phyloP scores from a whole-genome alignment of 2,797 vertebrate genomes.

The Menidia menidia region DNA sequence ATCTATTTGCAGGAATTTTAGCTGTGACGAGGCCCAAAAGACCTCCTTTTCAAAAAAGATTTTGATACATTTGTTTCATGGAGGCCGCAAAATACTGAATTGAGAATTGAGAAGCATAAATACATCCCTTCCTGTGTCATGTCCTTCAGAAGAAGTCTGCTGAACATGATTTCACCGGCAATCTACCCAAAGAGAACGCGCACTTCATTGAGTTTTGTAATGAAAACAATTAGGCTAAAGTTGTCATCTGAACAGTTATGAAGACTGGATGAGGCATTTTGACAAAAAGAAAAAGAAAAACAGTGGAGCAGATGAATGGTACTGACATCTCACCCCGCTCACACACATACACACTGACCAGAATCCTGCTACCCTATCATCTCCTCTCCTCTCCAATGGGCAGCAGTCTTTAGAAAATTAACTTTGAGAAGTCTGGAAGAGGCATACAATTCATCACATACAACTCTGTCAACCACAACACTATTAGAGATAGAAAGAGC shows the following conservation, averaged over 20 bases:
- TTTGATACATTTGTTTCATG: too few species aligned
- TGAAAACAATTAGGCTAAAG: slow-evolving; percentile 30
- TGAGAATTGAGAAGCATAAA: too few species aligned
- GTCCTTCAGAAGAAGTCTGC: too few species aligned
- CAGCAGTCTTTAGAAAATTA: slow-evolving; percentile 90
- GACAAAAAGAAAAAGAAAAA: slow-evolving; percentile 10
- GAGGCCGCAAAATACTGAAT: too few species aligned
- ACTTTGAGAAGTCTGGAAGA: slow-evolving; percentile 85
- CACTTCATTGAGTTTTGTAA: slow-evolving; percentile 22
- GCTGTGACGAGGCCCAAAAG: too few species aligned
- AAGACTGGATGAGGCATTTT: slow-evolving; percentile 20
- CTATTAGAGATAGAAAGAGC: slow-evolving; percentile 67
- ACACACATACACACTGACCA: slow-evolving; percentile 54
- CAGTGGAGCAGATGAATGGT: slow-evolving; percentile 33
- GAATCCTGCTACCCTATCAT: slow-evolving; percentile 55
- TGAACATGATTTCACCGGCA: not conserved
- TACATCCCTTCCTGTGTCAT: too few species aligned
- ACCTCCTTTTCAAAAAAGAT: too few species aligned
- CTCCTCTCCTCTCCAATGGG: slow-evolving; percentile 85
- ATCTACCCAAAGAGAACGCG: slow-evolving; percentile 3
- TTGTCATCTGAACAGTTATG: slow-evolving; percentile 32
- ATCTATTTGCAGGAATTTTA: too few species aligned
- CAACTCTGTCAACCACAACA: slow-evolving; percentile 81
- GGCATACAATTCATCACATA: slow-evolving; percentile 81
- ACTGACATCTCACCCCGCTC: slow-evolving; percentile 36